Percentiles rank a stretch among this genome's conserved stretches.
These are phyloP conservation scores for Choreutis nemorana DNA, from an alignment of 2,888 invertebrate genomes.

Conservation along the genomic window DNA sequence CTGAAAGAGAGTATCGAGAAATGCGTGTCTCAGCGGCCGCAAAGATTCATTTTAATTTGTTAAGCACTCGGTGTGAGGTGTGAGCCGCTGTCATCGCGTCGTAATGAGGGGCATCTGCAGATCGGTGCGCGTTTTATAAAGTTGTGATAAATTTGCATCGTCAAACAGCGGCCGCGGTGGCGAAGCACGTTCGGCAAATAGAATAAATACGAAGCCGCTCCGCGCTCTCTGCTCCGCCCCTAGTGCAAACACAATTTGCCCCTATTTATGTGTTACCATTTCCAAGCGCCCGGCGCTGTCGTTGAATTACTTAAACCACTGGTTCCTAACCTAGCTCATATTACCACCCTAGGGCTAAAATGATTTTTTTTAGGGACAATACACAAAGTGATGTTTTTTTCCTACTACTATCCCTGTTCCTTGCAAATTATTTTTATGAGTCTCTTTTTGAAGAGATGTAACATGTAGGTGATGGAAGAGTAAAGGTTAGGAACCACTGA, in stretches of 20 bases:
- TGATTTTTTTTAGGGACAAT: too few relatives aligned
- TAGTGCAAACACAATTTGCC: constrained; percentile 53
- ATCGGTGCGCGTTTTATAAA: constrained; percentile 54
- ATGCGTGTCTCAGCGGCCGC: constrained; percentile 18
- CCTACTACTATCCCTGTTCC: too few relatives aligned
- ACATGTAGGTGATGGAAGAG: too few relatives aligned
- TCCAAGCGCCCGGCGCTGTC: constrained; percentile 17
- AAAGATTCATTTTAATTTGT: constrained; percentile 35
- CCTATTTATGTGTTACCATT: constrained; percentile 40
- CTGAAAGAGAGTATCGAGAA: constrained; percentile 13
- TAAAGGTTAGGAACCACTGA: constrained; percentile 1
- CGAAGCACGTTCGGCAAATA: constrained; percentile 61
- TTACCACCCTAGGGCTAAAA: too few relatives aligned
- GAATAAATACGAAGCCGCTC: constrained; percentile 50
- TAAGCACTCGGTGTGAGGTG: constrained; percentile 15
- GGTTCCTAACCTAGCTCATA: too few relatives aligned
- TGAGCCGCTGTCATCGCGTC: constrained; percentile 15
- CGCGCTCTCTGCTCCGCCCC: constrained; percentile 23
- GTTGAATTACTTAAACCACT: constrained; percentile 25
- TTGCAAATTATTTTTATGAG: too few relatives aligned
- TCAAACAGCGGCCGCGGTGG: constrained; percentile 50
- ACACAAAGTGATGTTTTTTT: too few relatives aligned
- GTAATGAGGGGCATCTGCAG: constrained; percentile 51
- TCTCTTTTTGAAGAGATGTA: too few relatives aligned
- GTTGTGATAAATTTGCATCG: constrained; percentile 60